phyloP scores from a whole-genome alignment of 2,797 vertebrate genomes.

The Gymnodraco acuticeps region DNA sequence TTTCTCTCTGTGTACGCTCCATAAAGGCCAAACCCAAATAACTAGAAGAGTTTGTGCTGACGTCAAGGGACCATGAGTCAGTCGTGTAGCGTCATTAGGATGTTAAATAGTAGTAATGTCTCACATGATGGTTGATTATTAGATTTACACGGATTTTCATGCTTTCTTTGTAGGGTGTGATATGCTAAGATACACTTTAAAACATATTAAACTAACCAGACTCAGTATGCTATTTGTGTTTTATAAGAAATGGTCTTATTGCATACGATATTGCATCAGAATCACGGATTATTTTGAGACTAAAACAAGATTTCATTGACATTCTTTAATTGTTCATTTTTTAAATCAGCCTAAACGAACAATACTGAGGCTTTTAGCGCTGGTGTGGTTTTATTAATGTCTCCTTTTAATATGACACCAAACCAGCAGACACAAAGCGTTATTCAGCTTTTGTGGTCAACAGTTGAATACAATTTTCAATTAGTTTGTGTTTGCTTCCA shows the following conservation, averaged over 20 bases:
- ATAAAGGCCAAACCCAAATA: conserved; percentile 35
- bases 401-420: not conserved
- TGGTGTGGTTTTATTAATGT: not conserved
- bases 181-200: not conserved
- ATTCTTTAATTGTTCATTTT: not conserved
- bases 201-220: too few species aligned
- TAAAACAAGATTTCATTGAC: not conserved
- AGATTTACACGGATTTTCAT: not conserved
- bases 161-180: not conserved
- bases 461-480: conserved; percentile 33
- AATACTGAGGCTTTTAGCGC: not conserved
- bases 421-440: conserved; percentile 8
- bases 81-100: conserved; percentile 7
- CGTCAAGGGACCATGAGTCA: not conserved
- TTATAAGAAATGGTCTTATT: not conserved
- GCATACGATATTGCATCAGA: not conserved
- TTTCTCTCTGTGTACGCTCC: conserved; percentile 26
- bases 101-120: not conserved
- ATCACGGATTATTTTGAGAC: not conserved
- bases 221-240: not conserved
- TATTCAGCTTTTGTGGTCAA: conserved; percentile 18
- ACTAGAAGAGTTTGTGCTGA: not conserved
- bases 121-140: not conserved
- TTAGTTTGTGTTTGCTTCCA: conserved; percentile 40
- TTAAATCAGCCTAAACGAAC: not conserved